These are phyloP conservation scores for Bombylius major DNA, from an alignment of 2,888 invertebrate genomes.

Conservation along the genomic window DNA sequence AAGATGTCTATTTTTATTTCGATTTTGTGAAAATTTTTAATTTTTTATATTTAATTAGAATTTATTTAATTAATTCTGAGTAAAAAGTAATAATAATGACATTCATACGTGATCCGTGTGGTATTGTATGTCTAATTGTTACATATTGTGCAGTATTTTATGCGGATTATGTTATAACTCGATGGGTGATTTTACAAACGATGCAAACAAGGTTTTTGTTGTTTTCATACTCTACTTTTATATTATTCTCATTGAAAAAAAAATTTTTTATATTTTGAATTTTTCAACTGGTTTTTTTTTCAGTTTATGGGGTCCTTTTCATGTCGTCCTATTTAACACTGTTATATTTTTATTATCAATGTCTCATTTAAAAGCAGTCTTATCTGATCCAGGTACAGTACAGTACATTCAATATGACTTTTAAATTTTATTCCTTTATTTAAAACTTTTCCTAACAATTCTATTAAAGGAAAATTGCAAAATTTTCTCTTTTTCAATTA, in stretches of 20 bases:
- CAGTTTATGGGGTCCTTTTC: slow-evolving; percentile 72
- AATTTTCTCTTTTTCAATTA: too few relatives aligned
- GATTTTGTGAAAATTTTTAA: background rate
- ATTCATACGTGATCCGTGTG: slow-evolving; percentile 72
- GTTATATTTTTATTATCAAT: slow-evolving; percentile 59
- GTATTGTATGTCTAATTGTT: slow-evolving; percentile 64
- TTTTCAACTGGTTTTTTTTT: slow-evolving; percentile 20
- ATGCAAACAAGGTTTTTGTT: slow-evolving; percentile 58
- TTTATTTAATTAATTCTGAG: background rate
- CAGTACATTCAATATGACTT: too few relatives aligned
- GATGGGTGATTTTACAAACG: slow-evolving; percentile 70
- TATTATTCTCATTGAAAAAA: background rate
- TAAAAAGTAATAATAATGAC: slow-evolving; percentile 34
- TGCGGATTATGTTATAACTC: slow-evolving; percentile 75
- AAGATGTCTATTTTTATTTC: too few relatives aligned
- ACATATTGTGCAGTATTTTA: slow-evolving; percentile 72
- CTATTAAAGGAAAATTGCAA: too few relatives aligned
- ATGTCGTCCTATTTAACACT: slow-evolving; percentile 67
- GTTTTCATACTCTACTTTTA: background rate
- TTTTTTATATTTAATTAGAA: background rate
- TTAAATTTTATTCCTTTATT: too few relatives aligned
- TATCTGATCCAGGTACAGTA: slow-evolving; percentile 81
- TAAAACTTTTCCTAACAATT: too few relatives aligned
- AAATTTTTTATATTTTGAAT: background rate
- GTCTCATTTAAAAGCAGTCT: slow-evolving; percentile 71